Base-by-base conservation (phyloP, 2,113 vertebrate genomes). In the Heterotilapia buettikoferi region DNA sequence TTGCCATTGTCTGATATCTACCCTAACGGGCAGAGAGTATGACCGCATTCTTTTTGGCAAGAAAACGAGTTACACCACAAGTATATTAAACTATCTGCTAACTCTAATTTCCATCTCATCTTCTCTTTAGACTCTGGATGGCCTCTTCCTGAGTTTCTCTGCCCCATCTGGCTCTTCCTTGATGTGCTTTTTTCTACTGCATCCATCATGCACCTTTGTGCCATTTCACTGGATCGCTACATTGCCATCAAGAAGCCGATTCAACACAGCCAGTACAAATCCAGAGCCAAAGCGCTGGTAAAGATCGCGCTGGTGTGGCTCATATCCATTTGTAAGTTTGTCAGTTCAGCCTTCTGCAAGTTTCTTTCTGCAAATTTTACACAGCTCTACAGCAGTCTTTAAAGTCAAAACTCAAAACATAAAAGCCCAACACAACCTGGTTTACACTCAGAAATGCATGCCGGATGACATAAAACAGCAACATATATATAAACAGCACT, bases 231-330 rank as follows among this genome's bases (percentile, higher is more conserved):
- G 81, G 99, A 99, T 93, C 98, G 98, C 80, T 99, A 99, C 56
- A 97, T 99, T 85, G 99, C 98, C 2, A 99, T 99, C 92, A 99
- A 99, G 96, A 99, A 97, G 95, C 99, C 99, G 84, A 99, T 99
- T 83, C 98, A 99, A 90, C 98, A 99, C 92, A 99, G 97, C 93
- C 98, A 99, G 90, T 98, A 96, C 95, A 99, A 99, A 86, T 99
- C 99, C 26, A 96, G 98, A 95, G 96, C 98, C 84, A 99, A 98
- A 92, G 97, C 97, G 3, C 89, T 99, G 91, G 96, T 96, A 94
- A 99, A 99, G 96, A 99, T 99, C 83, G 96, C 97, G 50, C 95
- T 98, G 87, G 99, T 99, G 86, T 99, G 99, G 99, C 90, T 99
- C 91, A 99, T 99, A 96, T 99, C 98, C 88, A 97, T 98, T 96